phyloP scores from a whole-genome alignment of 2,797 vertebrate genomes.

The Antrozous pallidus region DNA sequence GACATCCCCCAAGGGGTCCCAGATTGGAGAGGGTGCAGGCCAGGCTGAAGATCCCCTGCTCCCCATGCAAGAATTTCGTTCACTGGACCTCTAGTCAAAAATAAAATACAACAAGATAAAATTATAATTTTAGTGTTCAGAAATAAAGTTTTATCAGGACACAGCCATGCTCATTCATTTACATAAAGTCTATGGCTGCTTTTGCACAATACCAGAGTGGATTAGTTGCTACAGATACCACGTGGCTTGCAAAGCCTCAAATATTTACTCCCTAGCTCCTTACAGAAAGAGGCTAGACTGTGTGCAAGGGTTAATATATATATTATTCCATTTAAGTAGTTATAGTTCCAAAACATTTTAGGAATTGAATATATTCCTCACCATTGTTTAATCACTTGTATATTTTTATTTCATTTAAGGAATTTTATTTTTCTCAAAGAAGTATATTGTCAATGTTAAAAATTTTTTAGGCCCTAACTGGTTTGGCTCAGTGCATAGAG shows the following conservation, averaged over 20 bases:
- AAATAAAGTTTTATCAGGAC: slow-evolving; percentile 5
- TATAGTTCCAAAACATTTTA: background rate
- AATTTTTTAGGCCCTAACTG: background rate
- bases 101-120: background rate
- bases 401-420: slow-evolving; percentile 24
- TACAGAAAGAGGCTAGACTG: background rate
- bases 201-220: background rate
- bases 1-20: too few relatives aligned
- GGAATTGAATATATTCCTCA: background rate
- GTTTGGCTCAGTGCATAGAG: too few relatives aligned
- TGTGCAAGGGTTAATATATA: background rate
- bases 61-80: too few relatives aligned
- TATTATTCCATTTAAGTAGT: background rate
- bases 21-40: too few relatives aligned
- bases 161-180: background rate
- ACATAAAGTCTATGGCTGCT: background rate
- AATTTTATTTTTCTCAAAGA: background rate
- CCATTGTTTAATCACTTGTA: background rate
- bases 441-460: background rate
- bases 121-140: background rate
- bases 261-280: background rate
- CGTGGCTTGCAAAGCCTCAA: background rate
- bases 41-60: too few relatives aligned
- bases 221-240: background rate
- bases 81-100: background rate